phyloP scores from a whole-genome alignment of 2,888 invertebrate species.

The Zonitis immaculata region DNA sequence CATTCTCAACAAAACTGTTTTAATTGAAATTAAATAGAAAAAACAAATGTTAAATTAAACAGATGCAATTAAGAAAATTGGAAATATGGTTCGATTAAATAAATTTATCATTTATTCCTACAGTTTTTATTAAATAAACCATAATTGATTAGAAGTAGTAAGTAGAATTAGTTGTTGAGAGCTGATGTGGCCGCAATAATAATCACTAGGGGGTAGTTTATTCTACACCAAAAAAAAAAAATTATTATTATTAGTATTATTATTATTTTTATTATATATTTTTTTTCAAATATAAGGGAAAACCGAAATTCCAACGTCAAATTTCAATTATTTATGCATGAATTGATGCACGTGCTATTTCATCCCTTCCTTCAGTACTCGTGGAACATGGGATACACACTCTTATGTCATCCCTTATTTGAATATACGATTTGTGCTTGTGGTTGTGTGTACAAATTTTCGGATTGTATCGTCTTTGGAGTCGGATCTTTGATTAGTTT shows the following conservation, averaged over 20 bases:
- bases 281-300: not conserved
- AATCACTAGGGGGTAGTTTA: not conserved
- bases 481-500: not conserved
- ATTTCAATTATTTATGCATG: constrained; percentile 32
- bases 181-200: not conserved
- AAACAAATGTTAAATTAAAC: not conserved
- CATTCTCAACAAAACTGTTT: too few species aligned
- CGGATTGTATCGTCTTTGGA: not conserved
- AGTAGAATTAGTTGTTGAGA: not conserved
- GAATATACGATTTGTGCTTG: constrained; percentile 1
- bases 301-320: not conserved
- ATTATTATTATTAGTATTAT: not conserved
- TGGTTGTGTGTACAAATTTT: not conserved
- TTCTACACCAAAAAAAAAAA: not conserved
- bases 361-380: constrained; percentile 20
- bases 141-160: constrained; percentile 12
- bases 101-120: constrained; percentile 7
- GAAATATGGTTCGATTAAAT: constrained; percentile 12
- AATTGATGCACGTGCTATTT: constrained; percentile 30
- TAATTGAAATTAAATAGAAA: too few species aligned
- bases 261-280: not conserved
- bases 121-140: constrained; percentile 18
- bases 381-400: constrained; percentile 14
- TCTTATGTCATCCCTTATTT: constrained; percentile 11
- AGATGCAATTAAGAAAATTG: not conserved